phyloP scores from a whole-genome alignment of 2,797 vertebrate species.

The Dromococcyx pavoninus region DNA sequence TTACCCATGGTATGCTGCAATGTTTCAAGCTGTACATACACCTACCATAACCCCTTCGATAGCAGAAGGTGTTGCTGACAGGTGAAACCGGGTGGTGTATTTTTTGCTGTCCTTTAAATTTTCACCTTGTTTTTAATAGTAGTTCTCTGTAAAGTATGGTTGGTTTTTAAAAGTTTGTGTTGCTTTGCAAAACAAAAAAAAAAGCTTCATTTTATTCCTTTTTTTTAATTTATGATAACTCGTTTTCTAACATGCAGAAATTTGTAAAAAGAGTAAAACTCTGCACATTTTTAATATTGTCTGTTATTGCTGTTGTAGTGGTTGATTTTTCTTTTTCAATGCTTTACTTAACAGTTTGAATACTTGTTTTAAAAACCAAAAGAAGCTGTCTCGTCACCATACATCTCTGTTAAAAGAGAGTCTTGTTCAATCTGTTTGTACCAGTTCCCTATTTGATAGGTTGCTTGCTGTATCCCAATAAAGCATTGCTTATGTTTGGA shows the following conservation, averaged over 20 bases:
- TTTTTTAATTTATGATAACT: constrained; percentile 76
- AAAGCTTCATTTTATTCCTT: constrained; percentile 50
- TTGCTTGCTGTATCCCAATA: constrained; percentile 74
- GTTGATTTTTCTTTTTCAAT: constrained; percentile 46
- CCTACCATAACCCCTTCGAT: constrained; percentile 55
- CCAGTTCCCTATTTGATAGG: constrained; percentile 66
- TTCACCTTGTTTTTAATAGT: constrained; percentile 57
- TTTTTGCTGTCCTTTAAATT: constrained; percentile 60
- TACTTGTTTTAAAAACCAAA: constrained; percentile 71
- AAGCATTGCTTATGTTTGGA: constrained; percentile 69
- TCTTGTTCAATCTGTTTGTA: constrained; percentile 70
- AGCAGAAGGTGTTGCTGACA: constrained; percentile 56
- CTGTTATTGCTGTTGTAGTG: constrained; percentile 70
- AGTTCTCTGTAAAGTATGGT: constrained; percentile 63
- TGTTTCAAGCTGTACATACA: constrained; percentile 62
- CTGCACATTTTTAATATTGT: constrained; percentile 72
- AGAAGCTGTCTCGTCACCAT: constrained; percentile 60
- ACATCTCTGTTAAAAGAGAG: constrained; percentile 80
- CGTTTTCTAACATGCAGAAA: constrained; percentile 69
- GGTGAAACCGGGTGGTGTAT: constrained; percentile 64
- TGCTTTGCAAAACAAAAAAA: constrained; percentile 50
- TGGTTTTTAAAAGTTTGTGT: constrained; percentile 61
- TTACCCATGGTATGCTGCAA: constrained; percentile 66
- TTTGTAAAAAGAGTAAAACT: constrained; percentile 67
- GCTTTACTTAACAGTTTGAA: constrained; percentile 60